A percentile compares a stretch with the other conserved stretches of the same genome.
phyloP scores from a whole-genome alignment of 2,797 vertebrate genomes.

The Takifugu rubripes region DNA sequence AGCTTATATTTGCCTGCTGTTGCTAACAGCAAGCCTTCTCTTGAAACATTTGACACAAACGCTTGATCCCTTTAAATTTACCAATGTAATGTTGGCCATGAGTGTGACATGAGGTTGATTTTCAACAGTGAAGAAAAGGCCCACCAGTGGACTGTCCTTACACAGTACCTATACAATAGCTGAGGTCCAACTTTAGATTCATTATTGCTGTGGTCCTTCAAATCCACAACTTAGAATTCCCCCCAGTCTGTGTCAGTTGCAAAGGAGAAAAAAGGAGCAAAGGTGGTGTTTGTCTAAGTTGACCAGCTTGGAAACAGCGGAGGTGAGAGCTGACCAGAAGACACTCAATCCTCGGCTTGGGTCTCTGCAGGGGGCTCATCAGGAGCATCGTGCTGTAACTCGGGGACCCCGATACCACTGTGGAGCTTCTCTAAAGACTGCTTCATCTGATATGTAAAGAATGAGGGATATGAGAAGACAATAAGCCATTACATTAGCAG shows the following conservation, averaged over 20 bases:
- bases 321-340: not conserved
- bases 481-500: not conserved
- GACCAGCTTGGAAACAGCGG: not conserved
- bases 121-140: constrained; percentile 16
- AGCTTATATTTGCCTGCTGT: not conserved
- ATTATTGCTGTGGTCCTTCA: constrained; percentile 65
- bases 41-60: constrained; percentile 19
- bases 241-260: not conserved
- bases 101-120: constrained; percentile 1
- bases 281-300: no score
- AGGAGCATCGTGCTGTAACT: constrained; percentile 63
- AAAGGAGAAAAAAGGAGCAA: no score
- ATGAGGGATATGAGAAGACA: not conserved
- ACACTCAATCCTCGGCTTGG: constrained; percentile 53
- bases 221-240: constrained; percentile 4
- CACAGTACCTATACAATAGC: not conserved
- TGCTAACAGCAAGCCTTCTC: constrained; percentile 41
- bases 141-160: constrained; percentile 47
- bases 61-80: constrained; percentile 4
- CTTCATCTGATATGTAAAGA: constrained; percentile 80
- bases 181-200: not conserved
- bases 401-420: constrained; percentile 78
- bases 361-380: constrained; percentile 51
- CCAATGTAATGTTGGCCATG: constrained; percentile 13
- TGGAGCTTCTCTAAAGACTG: constrained; percentile 88